A percentile compares a stretch with the other conserved stretches of the same genome.
Conservation (phyloP, 2,888 invertebrate species). For the Ellobium chinense region DNA sequence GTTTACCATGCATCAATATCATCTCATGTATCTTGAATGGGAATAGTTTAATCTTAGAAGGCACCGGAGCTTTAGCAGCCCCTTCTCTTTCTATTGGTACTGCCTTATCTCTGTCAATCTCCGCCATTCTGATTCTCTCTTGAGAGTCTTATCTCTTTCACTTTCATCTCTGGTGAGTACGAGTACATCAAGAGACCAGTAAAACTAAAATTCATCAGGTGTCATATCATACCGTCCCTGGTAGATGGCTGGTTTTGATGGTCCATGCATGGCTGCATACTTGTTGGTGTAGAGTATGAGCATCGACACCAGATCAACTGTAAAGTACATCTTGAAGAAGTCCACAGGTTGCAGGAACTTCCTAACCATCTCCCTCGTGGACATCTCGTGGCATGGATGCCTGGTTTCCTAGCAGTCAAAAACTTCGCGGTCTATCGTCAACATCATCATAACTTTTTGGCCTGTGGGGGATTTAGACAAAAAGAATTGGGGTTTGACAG, state of each 20-base stretch:
- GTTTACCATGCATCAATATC: too few relatives aligned
- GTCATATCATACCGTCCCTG: background rate
- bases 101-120: too few relatives aligned
- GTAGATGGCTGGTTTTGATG: background rate
- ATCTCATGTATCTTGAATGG: too few relatives aligned
- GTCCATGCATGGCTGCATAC: background rate
- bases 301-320: background rate
- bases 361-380: background rate
- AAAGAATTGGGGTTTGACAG: too few relatives aligned
- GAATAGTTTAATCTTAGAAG: too few relatives aligned
- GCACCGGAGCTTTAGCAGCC: too few relatives aligned
- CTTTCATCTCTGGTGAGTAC: too few relatives aligned
- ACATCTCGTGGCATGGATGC: too few relatives aligned
- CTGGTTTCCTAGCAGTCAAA: background rate
- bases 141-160: too few relatives aligned
- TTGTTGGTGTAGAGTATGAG: background rate
- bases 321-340: slow-evolving; percentile 11
- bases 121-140: too few relatives aligned
- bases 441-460: background rate
- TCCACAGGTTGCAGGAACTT: background rate
- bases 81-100: too few relatives aligned
- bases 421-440: background rate
- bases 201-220: background rate
- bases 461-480: too few relatives aligned
- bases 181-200: slow-evolving; percentile 30